Base-by-base conservation (phyloP, 1,140 invertebrate genomes). In the Aphis craccivora region DNA sequence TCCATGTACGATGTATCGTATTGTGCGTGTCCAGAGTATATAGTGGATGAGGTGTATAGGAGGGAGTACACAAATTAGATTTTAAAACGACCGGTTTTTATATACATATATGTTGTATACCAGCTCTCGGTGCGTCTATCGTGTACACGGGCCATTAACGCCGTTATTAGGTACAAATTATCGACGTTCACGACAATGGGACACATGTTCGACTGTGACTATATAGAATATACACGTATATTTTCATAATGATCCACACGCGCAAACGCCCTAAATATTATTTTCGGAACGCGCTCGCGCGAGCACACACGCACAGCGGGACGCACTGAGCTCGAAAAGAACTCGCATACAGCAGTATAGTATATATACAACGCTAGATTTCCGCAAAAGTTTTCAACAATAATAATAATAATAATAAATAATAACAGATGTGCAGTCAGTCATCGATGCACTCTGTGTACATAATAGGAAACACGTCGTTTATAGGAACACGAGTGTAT, bases 21-120 rank as follows among this genome's bases (percentile, higher is more conserved):
- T 5, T 35, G 60, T 76, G n/a, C 60, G 60, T 76, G 60, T 76
- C 60, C 60, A 76, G 60, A 76, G 60, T 76, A n/a, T 76, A n/a
- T 18, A 2, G 30, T n/a, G 30, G 60, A 76, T 23, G n/a, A 76
- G 60, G 30, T 4, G 60, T 14, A 76, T 35, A 76, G n/a, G 60
- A 76, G 60, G n/a, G 35, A 45, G 67, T 35, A 76, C 76, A 84
- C 91, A 93, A 93, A 93, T 93, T 93, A 48, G 81, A 93, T 93
- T 93, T 93, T 93, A 93, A 86, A 93, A 93, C 91, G 81, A 93
- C 91, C 89, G 89, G 89, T 90, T 90, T 90, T 67, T 43, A n/a
- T n/a, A 76, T 67, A 67, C 7, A 23, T 55, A 23, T 90, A 25
- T 90, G 22, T 25, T 90, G 23, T 86, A 14, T 45, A 18, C 84